These are phyloP conservation scores for Brachionichthys hirsutus DNA, from an alignment of 2,113 vertebrate genomes.

Conservation along the genomic window DNA sequence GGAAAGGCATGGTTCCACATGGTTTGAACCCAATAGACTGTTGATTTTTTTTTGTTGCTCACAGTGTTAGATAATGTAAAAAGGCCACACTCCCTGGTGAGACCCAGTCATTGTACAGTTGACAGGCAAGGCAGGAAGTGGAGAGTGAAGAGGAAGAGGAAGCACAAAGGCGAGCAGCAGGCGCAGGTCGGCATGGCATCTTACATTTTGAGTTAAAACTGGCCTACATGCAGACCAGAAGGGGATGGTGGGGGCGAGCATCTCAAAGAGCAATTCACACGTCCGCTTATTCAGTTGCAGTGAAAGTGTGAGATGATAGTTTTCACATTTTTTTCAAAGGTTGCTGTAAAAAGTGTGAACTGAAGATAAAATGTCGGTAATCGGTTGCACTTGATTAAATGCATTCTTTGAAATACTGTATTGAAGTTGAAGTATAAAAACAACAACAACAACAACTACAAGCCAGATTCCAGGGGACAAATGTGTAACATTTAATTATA, in stretches of 20 bases:
- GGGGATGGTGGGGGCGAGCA: slow-evolving; percentile 12
- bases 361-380: too few relatives aligned
- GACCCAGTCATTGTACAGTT: slow-evolving; percentile 27
- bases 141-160: slow-evolving; percentile 6
- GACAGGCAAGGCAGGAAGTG: slow-evolving; percentile 51
- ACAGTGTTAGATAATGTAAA: slow-evolving; percentile 1
- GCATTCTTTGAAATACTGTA: background rate
- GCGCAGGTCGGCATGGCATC: slow-evolving; percentile 47
- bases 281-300: slow-evolving; percentile 32
- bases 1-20: too few relatives aligned
- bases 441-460: too few relatives aligned
- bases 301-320: background rate
- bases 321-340: background rate
- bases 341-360: background rate
- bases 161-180: slow-evolving; percentile 53
- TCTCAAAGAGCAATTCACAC: slow-evolving; percentile 9
- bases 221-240: slow-evolving; percentile 58
- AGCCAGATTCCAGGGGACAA: too few relatives aligned
- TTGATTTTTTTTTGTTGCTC: background rate
- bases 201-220: slow-evolving; percentile 9
- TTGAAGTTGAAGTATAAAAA: too few relatives aligned
- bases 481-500: too few relatives aligned
- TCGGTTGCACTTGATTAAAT: background rate
- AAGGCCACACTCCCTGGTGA: slow-evolving; percentile 34
- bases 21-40: background rate